Evolutionary conservation across 1,140 invertebrate genomes (phyloP).

Genomic region (Polypedilum vanderplanki): DNA sequence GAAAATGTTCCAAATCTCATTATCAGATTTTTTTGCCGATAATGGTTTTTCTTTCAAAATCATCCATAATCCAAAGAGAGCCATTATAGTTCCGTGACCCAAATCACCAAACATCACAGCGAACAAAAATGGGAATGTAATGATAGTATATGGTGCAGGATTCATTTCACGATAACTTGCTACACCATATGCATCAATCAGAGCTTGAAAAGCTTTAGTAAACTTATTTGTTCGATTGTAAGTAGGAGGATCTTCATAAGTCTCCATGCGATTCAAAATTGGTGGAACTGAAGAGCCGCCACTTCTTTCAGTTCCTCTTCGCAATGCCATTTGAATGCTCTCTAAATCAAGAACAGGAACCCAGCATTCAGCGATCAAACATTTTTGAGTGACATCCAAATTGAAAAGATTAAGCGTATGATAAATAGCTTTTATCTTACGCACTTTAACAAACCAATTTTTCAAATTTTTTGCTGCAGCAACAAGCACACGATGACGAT

Average conservation of each 20-base stretch:
- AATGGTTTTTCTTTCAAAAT: slow-evolving; percentile 56
- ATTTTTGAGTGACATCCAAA: slow-evolving; percentile 76
- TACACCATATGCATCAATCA: slow-evolving; percentile 80
- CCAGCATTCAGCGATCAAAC: slow-evolving; percentile 90
- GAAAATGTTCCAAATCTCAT: slow-evolving; percentile 76
- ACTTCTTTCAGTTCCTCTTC: slow-evolving; percentile 78
- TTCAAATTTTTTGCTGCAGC: slow-evolving; percentile 82
- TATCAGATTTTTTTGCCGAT: slow-evolving; percentile 45
- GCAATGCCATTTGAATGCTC: slow-evolving; percentile 70
- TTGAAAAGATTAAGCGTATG: slow-evolving; percentile 67
- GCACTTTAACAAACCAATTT: slow-evolving; percentile 83
- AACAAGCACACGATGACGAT: slow-evolving; percentile 76
- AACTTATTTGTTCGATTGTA: slow-evolving; percentile 76
- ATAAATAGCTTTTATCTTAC: slow-evolving; percentile 78
- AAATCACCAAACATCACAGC: slow-evolving; percentile 71
- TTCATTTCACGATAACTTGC: slow-evolving; percentile 68
- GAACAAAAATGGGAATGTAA: slow-evolving; percentile 69
- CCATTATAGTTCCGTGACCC: slow-evolving; percentile 63
- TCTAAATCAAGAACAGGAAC: slow-evolving; percentile 70
- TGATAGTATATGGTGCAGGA: slow-evolving; percentile 63
- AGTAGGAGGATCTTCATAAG: slow-evolving; percentile 64
- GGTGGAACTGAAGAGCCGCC: slow-evolving; percentile 88
- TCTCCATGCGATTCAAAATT: slow-evolving; percentile 77
- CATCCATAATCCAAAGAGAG: slow-evolving; percentile 53
- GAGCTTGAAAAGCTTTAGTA: slow-evolving; percentile 69